phyloP scores from a whole-genome alignment of 2,797 vertebrate genomes.

The Pachyuromys duprasi region DNA sequence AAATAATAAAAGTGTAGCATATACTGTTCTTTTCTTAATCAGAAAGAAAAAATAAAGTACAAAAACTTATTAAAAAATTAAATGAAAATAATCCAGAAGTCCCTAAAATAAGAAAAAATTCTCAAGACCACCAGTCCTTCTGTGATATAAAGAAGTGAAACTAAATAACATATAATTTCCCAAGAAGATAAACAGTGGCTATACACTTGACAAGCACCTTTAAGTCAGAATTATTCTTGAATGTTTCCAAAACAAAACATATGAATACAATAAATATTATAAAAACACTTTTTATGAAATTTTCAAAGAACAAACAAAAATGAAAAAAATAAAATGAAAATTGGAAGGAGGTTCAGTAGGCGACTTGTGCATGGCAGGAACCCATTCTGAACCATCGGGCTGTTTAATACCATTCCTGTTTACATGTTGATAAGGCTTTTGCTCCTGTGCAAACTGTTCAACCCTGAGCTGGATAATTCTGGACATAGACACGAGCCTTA shows the following conservation, averaged over 20 bases:
- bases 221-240: background rate
- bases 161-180: background rate
- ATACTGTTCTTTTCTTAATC: background rate
- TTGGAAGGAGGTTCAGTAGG: background rate
- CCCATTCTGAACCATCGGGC: background rate
- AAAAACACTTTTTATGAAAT: background rate
- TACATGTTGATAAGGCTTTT: background rate
- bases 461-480: background rate
- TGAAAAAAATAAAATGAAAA: background rate
- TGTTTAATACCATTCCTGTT: background rate
- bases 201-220: accelerated
- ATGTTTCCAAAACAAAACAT: background rate
- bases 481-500: no score
- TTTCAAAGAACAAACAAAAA: background rate
- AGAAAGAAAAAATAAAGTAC: background rate
- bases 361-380: background rate
- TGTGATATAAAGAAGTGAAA: background rate
- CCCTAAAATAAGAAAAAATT: background rate
- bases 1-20: background rate
- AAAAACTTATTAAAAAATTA: background rate
- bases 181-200: background rate
- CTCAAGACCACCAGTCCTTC: background rate
- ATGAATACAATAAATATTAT: background rate
- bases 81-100: background rate
- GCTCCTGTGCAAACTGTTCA: background rate